A percentile compares a stretch with the other conserved stretches of the same genome.
phyloP scores from a whole-genome alignment of 2,113 vertebrate species.

The Oxyruncus cristatus region DNA sequence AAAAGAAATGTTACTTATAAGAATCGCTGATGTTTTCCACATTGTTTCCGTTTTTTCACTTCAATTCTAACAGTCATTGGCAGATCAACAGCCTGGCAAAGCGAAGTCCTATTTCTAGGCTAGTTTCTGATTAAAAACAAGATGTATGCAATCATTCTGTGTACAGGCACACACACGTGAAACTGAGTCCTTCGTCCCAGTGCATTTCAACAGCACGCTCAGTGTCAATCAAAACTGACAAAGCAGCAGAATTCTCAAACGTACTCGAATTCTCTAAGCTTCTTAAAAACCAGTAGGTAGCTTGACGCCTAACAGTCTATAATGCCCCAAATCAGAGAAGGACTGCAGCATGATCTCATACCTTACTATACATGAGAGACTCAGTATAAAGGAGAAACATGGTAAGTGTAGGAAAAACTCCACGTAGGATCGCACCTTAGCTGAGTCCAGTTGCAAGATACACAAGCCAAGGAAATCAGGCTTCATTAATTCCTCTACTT shows the following conservation, averaged over 20 bases:
- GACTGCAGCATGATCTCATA: neutral
- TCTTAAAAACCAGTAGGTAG: neutral
- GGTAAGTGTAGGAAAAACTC: neutral
- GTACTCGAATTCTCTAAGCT: neutral
- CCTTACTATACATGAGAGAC: neutral
- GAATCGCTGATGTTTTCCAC: neutral
- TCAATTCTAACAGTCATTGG: neutral
- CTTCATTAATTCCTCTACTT: slow-evolving; percentile 34
- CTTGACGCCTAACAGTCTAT: neutral
- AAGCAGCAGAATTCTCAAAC: neutral
- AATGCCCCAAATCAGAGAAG: neutral
- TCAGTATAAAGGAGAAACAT: neutral
- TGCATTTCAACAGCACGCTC: neutral
- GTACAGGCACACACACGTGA: neutral
- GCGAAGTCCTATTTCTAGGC: neutral
- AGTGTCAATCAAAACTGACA: neutral
- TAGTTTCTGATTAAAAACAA: neutral
- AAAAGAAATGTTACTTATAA: neutral
- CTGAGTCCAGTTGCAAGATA: neutral
- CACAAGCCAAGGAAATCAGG: neutral
- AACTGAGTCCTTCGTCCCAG: neutral
- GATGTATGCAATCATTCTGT: neutral
- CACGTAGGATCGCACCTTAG: neutral
- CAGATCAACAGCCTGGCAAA: neutral
- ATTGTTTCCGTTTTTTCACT: neutral